Percentiles rank a stretch among this genome's conserved stretches.
Conservation (phyloP, 2,888 invertebrate genomes). For the Artemia sp. region DNA sequence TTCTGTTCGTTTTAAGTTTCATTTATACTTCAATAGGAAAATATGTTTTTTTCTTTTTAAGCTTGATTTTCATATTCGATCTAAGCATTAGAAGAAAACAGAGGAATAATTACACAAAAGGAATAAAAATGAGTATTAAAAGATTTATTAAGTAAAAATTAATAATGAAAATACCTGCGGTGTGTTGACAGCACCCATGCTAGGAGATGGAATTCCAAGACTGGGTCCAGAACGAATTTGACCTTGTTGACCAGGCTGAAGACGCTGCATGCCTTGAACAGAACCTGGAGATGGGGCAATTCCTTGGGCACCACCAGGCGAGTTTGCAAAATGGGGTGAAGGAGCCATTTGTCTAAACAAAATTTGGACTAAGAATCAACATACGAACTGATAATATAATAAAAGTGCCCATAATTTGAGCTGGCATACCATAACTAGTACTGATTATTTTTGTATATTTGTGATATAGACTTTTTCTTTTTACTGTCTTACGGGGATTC, state of each 20-base stretch:
- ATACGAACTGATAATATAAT: neutral
- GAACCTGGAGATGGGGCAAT: constrained; percentile 21
- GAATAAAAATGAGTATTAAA: too few species aligned
- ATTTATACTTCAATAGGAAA: too few species aligned
- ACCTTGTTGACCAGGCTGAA: constrained; percentile 15
- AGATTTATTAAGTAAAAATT: too few species aligned
- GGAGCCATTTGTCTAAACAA: constrained; percentile 34
- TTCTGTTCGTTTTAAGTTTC: too few species aligned
- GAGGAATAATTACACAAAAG: too few species aligned
- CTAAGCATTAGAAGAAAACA: too few species aligned
- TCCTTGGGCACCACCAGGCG: constrained; percentile 17
- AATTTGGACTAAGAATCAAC: neutral
- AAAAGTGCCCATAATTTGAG: neutral
- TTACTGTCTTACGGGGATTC: too few species aligned
- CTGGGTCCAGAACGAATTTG: constrained; percentile 22
- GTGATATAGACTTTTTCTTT: too few species aligned
- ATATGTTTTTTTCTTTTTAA: too few species aligned
- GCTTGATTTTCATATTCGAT: too few species aligned
- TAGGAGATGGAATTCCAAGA: constrained; percentile 25
- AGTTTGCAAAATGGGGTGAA: constrained; percentile 21
- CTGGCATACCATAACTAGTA: neutral
- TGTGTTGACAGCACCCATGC: constrained; percentile 25
- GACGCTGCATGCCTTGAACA: constrained; percentile 18
- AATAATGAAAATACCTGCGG: constrained; percentile 27
- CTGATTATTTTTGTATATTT: too few species aligned